These are phyloP conservation scores for Antheraea mylitta DNA, from an alignment of 1,140 invertebrate genomes.

Conservation along the genomic window DNA sequence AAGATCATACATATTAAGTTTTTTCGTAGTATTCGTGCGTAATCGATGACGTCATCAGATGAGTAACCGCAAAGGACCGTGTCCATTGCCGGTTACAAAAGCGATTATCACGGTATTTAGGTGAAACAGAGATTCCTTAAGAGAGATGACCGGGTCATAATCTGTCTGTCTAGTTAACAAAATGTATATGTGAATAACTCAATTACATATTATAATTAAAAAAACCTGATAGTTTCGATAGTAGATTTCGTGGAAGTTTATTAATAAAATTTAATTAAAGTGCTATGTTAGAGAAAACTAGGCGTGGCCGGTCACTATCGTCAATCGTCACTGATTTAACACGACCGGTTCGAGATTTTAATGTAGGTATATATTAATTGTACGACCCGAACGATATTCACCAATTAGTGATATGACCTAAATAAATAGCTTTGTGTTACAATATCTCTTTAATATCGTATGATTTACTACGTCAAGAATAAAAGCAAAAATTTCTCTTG, in stretches of 20 bases:
- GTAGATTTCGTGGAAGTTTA: background rate
- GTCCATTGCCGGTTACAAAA: conserved; percentile 37
- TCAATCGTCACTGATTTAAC: conserved; percentile 20
- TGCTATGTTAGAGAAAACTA: background rate
- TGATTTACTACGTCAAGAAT: background rate
- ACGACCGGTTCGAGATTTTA: conserved; percentile 26
- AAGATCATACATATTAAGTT: background rate
- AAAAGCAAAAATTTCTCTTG: background rate
- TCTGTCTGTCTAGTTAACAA: background rate
- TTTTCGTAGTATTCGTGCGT: conserved; percentile 43
- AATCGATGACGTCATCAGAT: conserved; percentile 64
- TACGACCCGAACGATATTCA: background rate
- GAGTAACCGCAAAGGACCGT: conserved; percentile 54
- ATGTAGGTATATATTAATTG: conserved; percentile 1
- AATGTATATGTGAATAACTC: too few species aligned
- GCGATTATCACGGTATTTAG: conserved; percentile 46
- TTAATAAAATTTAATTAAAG: conserved; percentile 1
- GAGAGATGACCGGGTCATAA: conserved; percentile 16
- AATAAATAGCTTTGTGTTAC: conserved; percentile 19
- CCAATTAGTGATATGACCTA: conserved; percentile 16
- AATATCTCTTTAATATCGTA: background rate
- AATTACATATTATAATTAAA: too few species aligned
- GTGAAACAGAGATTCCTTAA: conserved; percentile 36
- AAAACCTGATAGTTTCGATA: too few species aligned
- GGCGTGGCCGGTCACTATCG: background rate